Evolutionary conservation across 2,888 invertebrate species (phyloP).

Genomic region (Charanyca ferruginea): DNA sequence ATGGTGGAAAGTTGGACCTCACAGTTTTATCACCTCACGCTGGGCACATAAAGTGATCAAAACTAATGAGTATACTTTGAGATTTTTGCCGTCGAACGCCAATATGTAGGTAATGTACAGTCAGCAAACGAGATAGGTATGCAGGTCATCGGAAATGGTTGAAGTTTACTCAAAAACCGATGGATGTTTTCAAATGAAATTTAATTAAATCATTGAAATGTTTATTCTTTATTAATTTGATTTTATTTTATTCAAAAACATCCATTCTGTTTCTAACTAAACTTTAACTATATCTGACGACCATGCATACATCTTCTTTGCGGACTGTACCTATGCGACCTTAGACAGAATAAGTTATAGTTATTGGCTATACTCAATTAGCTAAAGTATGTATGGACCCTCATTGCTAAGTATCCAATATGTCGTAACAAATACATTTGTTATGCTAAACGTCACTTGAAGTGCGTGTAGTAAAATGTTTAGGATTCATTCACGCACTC

Average conservation of each 20-base stretch:
- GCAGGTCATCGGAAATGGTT: no score
- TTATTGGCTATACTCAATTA: background rate
- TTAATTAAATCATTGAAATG: no score
- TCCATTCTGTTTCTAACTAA: no score
- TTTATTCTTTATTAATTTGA: no score
- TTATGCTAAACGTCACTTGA: background rate
- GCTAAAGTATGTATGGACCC: background rate
- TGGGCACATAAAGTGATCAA: background rate
- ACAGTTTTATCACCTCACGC: background rate
- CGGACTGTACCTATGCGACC: background rate
- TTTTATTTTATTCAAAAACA: no score
- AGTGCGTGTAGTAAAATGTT: background rate
- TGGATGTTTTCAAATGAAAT: no score
- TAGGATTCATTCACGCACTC: background rate
- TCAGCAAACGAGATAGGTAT: no score
- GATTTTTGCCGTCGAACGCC: background rate
- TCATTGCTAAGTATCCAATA: background rate
- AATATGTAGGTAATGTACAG: no score
- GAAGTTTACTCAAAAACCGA: no score
- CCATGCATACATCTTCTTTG: no score
- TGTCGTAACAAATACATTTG: background rate
- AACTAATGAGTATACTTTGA: background rate
- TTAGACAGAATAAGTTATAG: background rate
- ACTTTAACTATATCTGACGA: no score
- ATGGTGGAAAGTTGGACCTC: background rate